Base-by-base conservation (phyloP, 2,113 vertebrate species). In the Bujurquina vittata region DNA sequence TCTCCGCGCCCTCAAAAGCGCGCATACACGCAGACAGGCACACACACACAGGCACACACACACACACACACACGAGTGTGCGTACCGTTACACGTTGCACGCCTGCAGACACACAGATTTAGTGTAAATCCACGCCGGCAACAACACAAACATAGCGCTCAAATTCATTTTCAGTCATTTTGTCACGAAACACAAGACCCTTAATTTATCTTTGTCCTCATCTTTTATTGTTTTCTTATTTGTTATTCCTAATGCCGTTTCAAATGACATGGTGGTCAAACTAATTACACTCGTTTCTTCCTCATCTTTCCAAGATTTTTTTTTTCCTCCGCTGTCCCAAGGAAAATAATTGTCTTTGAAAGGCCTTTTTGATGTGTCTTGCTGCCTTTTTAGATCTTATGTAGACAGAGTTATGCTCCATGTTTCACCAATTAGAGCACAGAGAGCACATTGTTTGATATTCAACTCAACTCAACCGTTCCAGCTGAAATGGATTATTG, bases 161-260 rank as follows among this genome's bases (percentile, higher is more conserved):
- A 58, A 65, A 78, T 60, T 89, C 78, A 83, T 80, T 88, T 63
- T 31, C 83, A 60, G 67, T 87, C 75, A 56, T 76, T 72, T 75
- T 62, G 67, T 77, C 76, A 79, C 83, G 79, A 87, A 89, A 89
- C 75, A 46, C 63, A 58, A 86, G 56, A 59, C 65, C 43, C 87
- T 74, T 79, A 69, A 86, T 92, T 87, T 86, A 88, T 90, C 88
- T 80, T 74, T 46, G 46, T 29, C 62, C 84, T 72, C 85, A 79
- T 91, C 80, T 92, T 87, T 89, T 88, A 91, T 90, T 84, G 88
- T 90, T 86, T 90, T 90, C 75, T 89, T 88, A 93, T 93, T 91
- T 91, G 91, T 92, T 93, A 89, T 91, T 94, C 81, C 84, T 89
- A 88, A 91, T 90, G 77, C 85, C 73, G 69, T 46, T 91, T 89